Conservation (phyloP, 2,113 vertebrate genomes). For the Mirounga angustirostris region DNA sequence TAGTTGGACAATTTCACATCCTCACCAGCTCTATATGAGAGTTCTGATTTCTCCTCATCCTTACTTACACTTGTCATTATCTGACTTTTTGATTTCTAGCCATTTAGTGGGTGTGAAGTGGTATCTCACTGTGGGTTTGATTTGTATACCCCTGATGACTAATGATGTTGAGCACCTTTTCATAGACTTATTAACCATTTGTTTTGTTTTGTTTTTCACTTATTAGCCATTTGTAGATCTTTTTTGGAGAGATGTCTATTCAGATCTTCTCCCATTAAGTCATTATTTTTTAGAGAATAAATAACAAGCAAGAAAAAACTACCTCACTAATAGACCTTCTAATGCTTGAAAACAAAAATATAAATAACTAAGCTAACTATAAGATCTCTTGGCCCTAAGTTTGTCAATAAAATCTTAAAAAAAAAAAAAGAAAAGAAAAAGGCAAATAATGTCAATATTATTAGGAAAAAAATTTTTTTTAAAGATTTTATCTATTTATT, state of each 20-base stretch:
- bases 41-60: not conserved
- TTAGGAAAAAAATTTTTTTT: too few species aligned
- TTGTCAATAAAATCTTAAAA: not conserved
- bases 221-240: not conserved
- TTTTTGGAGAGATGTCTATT: slow-evolving; percentile 19
- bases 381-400: not conserved
- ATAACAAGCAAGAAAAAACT: not conserved
- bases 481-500: too few species aligned
- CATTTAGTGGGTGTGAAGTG: not conserved
- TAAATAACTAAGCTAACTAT: slow-evolving; percentile 2
- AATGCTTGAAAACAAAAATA: slow-evolving; percentile 18
- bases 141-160: not conserved
- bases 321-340: not conserved
- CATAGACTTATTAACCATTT: not conserved
- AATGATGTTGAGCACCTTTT: not conserved
- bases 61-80: not conserved
- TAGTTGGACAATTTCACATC: not conserved
- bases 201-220: not conserved
- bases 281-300: slow-evolving; percentile 39
- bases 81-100: slow-evolving; percentile 9
- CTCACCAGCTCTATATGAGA: not conserved
- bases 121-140: not conserved
- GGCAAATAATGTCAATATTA: too few species aligned
- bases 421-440: too few species aligned
- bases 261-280: not conserved